Evolutionary conservation across 2,888 invertebrate genomes (phyloP).

Genomic region (Unio pictorum): DNA sequence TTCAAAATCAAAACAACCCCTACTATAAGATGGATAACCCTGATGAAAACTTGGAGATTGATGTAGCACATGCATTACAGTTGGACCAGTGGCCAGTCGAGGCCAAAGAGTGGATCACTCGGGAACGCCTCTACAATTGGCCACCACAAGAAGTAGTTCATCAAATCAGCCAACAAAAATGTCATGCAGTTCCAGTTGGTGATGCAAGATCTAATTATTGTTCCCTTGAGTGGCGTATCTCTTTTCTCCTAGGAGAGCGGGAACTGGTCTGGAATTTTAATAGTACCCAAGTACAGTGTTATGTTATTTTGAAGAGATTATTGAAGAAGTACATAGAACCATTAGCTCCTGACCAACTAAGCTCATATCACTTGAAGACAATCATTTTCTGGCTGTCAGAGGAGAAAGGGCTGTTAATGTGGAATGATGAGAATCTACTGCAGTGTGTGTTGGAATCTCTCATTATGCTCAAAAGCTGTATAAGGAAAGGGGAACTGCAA

Average conservation of each 20-base stretch:
- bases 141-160: neutral
- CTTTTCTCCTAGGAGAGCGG: constrained; percentile 11
- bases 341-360: constrained; percentile 7
- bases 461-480: neutral
- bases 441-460: constrained; percentile 1
- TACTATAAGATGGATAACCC: too few relatives aligned
- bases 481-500: neutral
- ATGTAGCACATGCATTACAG: constrained; percentile 4
- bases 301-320: constrained; percentile 9
- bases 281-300: constrained; percentile 13
- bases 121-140: constrained; percentile 12
- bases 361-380: constrained; percentile 14
- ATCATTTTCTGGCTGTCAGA: constrained; percentile 14
- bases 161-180: constrained; percentile 4
- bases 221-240: constrained; percentile 12
- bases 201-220: constrained; percentile 2
- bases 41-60: too few relatives aligned
- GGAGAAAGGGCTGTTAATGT: constrained; percentile 4
- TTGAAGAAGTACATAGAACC: constrained; percentile 4
- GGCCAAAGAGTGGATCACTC: constrained; percentile 9
- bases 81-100: constrained; percentile 10
- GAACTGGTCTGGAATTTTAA: constrained; percentile 20
- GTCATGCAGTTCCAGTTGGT: constrained; percentile 13
- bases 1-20: too few relatives aligned
- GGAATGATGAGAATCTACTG: constrained; percentile 6